Conservation (phyloP, 1,140 invertebrate genomes). For the Protaetia brevitarsis region DNA sequence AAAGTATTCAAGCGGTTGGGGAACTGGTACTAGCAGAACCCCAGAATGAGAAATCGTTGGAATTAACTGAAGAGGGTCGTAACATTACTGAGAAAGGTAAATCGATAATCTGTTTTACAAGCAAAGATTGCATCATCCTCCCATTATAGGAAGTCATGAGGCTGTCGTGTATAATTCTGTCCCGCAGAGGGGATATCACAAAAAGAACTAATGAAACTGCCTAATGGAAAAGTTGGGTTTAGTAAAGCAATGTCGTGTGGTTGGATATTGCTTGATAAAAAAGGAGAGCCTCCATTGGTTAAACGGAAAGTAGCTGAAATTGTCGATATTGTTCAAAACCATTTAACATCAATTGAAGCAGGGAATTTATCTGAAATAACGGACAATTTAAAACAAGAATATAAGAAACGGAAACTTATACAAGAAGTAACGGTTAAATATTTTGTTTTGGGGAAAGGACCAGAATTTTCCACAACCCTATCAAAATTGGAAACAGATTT, state of each 20-base stretch:
- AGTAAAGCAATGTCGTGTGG: constrained; percentile 92
- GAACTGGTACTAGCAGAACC: constrained; percentile 72
- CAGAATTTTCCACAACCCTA: constrained; percentile 77
- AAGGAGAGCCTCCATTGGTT: constrained; percentile 61
- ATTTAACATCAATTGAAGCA: constrained; percentile 66
- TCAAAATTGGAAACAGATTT: constrained; percentile 93
- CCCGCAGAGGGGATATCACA: constrained; percentile 75
- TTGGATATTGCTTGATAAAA: constrained; percentile 91
- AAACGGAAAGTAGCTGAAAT: constrained; percentile 72
- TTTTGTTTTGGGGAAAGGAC: constrained; percentile 76
- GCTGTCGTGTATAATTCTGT: constrained; percentile 78
- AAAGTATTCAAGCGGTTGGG: constrained; percentile 85
- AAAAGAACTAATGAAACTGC: constrained; percentile 75
- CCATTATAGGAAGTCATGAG: constrained; percentile 80
- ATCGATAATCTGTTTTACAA: background rate
- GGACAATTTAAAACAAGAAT: constrained; percentile 75
- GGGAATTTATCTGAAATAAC: constrained; percentile 56
- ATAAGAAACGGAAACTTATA: constrained; percentile 93
- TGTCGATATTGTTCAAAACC: constrained; percentile 69
- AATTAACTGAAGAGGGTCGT: constrained; percentile 90
- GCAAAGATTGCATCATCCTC: background rate
- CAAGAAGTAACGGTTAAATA: constrained; percentile 81
- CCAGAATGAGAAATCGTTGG: constrained; percentile 66
- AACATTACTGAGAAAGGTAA: constrained; percentile 64
- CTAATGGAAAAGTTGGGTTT: constrained; percentile 93